A percentile compares a stretch with the other conserved stretches of the same genome.
Conservation (phyloP, 2,888 invertebrate species). For the Heliconius aoede region DNA sequence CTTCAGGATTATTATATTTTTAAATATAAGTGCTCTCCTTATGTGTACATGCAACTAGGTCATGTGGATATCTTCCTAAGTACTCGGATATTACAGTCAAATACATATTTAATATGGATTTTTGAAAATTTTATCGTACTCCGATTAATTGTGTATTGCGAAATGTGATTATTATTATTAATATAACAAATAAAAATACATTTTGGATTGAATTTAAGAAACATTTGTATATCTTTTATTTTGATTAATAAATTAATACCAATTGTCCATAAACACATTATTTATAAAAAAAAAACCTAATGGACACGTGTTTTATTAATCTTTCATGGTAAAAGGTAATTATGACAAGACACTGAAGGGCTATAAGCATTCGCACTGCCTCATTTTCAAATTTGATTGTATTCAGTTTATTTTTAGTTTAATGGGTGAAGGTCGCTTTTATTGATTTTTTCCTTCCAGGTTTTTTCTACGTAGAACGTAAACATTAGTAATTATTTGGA, state of each 20-base stretch:
- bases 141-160: neutral
- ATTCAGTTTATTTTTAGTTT: constrained; percentile 39
- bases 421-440: constrained; percentile 38
- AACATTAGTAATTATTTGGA: constrained; percentile 36
- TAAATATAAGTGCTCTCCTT: neutral
- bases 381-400: constrained; percentile 36
- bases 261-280: neutral
- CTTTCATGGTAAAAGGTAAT: constrained; percentile 11
- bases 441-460: constrained; percentile 34
- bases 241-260: neutral
- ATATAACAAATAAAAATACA: neutral
- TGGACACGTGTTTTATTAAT: constrained; percentile 10
- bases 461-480: constrained; percentile 38
- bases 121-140: neutral
- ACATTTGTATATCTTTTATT: neutral
- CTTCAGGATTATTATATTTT: neutral
- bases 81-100: neutral
- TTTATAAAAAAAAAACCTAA: neutral
- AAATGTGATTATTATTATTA: neutral
- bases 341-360: neutral
- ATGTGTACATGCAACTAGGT: constrained; percentile 6
- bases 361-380: constrained; percentile 40
- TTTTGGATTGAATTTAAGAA: neutral
- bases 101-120: neutral
- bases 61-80: constrained; percentile 1